Percentiles rank a stretch among this genome's conserved stretches.
Conservation (phyloP, 2,888 invertebrate species). For the Lasioglossum lativentre region DNA sequence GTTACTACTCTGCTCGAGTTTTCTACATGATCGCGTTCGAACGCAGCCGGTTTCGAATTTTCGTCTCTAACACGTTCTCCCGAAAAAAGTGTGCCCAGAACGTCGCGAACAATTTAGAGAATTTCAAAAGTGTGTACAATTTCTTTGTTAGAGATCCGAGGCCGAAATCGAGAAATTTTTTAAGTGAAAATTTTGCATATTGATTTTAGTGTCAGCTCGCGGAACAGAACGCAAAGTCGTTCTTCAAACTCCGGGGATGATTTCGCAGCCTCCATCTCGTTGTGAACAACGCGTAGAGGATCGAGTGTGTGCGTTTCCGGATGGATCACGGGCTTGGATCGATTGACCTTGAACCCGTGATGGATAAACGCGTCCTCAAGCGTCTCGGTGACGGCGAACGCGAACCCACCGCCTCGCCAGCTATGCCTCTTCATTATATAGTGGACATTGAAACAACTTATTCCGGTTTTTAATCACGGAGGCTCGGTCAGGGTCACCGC, state of each 20-base stretch:
- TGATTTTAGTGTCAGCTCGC: slow-evolving; percentile 6
- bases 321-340: not conserved
- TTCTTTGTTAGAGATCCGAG: slow-evolving; percentile 12
- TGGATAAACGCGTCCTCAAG: not conserved
- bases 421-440: slow-evolving; percentile 84
- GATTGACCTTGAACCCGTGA: not conserved
- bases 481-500: slow-evolving; percentile 82
- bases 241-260: slow-evolving; percentile 25
- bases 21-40: slow-evolving; percentile 28
- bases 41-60: not conserved
- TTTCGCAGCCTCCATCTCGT: slow-evolving; percentile 37
- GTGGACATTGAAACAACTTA: slow-evolving; percentile 85
- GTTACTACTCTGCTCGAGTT: slow-evolving; percentile 68
- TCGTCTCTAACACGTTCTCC: not conserved
- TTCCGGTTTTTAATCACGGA: slow-evolving; percentile 85
- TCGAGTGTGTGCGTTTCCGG: not conserved
- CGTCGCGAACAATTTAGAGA: not conserved
- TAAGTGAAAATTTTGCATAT: not conserved
- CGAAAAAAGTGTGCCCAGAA: slow-evolving; percentile 13
- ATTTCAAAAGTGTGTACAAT: not conserved
- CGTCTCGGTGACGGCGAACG: slow-evolving; percentile 54
- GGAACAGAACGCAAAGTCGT: slow-evolving; percentile 22
- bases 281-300: slow-evolving; percentile 6
- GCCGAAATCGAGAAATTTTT: slow-evolving; percentile 1
- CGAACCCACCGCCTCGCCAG: slow-evolving; percentile 81